Base-by-base conservation (phyloP, 1,140 invertebrate species). In the Lasaia peninsularis region DNA sequence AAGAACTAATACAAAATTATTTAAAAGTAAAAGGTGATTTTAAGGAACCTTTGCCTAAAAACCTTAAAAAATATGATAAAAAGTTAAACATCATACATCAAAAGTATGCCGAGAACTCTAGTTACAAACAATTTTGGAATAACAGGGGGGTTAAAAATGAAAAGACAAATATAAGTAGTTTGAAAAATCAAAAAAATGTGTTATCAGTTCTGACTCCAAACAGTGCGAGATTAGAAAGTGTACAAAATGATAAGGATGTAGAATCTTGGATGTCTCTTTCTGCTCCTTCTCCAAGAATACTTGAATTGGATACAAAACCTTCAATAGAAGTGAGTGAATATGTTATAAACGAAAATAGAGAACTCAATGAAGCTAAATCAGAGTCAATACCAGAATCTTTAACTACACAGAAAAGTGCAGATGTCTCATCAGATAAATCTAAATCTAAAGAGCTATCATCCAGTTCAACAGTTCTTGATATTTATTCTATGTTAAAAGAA, bases 251-350 rank as follows among this genome's bases (percentile, higher is more conserved):
- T 51, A 89, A 81, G 78, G 89, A 89, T 60, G 70, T 90, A 11
- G 84, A 88, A 64, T 90, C 89, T 21, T 90, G 89, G 89, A 89
- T 90, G 81, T 89, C 85, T 2, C 63, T 89, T 16, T 77, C 84
- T 12, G 77, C 72, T 11, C 71, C 81, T 40, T 83, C 81, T 6
- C 86, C 89, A 11, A 74, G 75, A 65, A 56, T 73, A 7, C 49
- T 80, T 14, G 75, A 84, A 35, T 48, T 67, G 31, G 69, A 73
- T 63, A 64, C 69, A 31, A 62, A 69, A 56, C 52, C 62, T 28
- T 14, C 51, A 40, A 11, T 4, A 7, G 33, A 56, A 48, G 40
- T 9, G 18, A 48, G 20, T 48, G 11, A 48, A 48, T 11, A 9
- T 48, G 10, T 21, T 48, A 2, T 10, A 18, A 2, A 6, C 20